Percentiles rank a stretch among this genome's conserved stretches.
Evolutionary conservation across 2,113 vertebrate species (phyloP).

Genomic region (Callipepla squamata): DNA sequence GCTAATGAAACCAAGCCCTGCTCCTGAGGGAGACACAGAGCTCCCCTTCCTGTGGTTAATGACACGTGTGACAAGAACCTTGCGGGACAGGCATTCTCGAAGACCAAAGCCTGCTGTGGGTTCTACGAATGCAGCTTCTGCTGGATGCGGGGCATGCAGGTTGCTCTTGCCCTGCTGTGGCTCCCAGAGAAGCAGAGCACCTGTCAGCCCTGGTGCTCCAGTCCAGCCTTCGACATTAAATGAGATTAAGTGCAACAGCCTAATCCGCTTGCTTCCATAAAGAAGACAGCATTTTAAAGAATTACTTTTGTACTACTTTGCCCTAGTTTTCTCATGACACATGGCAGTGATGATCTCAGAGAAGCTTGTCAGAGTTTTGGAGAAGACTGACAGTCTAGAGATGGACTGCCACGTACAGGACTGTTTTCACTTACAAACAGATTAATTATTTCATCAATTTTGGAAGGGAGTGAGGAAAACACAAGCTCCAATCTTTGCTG

Average conservation of each 20-base stretch:
- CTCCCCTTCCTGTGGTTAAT: neutral
- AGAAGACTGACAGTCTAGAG: neutral
- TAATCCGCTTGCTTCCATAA: constrained; percentile 30
- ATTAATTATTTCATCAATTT: neutral
- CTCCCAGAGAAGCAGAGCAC: neutral
- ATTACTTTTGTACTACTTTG: constrained; percentile 5
- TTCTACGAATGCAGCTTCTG: neutral
- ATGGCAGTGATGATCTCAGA: neutral
- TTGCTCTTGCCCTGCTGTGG: fast-evolving
- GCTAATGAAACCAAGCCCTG: neutral
- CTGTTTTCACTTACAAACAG: neutral
- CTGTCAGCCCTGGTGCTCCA: neutral
- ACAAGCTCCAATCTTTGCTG: neutral
- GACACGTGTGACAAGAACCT: fast-evolving
- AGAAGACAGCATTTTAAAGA: constrained; percentile 21
- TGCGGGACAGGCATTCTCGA: fast-evolving
- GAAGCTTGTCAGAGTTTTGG: neutral
- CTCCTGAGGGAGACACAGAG: neutral
- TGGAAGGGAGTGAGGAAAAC: neutral
- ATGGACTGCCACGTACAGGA: neutral
- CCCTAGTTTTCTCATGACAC: neutral
- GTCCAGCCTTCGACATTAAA: neutral
- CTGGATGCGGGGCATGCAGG: fast-evolving
- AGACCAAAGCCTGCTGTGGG: neutral
- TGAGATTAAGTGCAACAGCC: constrained; percentile 39